Evolutionary conservation across 2,888 invertebrate genomes (phyloP), one percentile per base, ranked within the genome.

Genomic region (Noctuana brunneofusca): DNA sequence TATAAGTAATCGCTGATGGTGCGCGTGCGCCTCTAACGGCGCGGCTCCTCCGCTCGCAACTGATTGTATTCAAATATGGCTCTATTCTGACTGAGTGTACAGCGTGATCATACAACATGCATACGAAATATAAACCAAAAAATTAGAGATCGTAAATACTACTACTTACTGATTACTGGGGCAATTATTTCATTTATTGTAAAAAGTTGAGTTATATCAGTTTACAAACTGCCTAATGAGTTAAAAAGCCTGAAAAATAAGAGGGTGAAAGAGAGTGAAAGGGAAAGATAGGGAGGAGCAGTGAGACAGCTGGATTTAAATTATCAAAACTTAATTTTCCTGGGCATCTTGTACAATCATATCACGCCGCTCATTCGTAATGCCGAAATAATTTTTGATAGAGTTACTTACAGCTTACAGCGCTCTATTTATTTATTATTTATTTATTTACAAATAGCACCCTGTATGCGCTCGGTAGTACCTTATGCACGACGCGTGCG

Each of bases 401-500:
- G 32, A 32, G 14, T 41, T 41, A 35, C n/a, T n/a, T n/a, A n/a
- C n/a, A n/a, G n/a, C 22, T 57, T 32, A 18, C 8, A 12, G 30
- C 27, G 16, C 11, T 3, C 32, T 53, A 59, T 59, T n/a, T n/a
- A n/a, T n/a, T n/a, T n/a, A n/a, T n/a, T n/a, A n/a, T n/a, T n/a
- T n/a, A n/a, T n/a, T n/a, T n/a, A n/a, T n/a, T n/a, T n/a, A 43
- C 53, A 46, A 59, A 59, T 32, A 30, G 9, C 53, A 41, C 56
- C 66, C 71, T 72, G 69, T 74, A 70, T 68, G 56, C 20, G 59
- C 52, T 69, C 66, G 70, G 68, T 71, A 68, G 75, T 74, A 80
- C 71, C 64, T 78, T 83, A 89, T 89, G 79, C 89, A 78, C 68
- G 67, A 79, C 86, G 88, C 89, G 89, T 87, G 83, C 86, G 81